Evolutionary conservation across 2,113 vertebrate genomes (phyloP).

Genomic region (Gallinago media): DNA sequence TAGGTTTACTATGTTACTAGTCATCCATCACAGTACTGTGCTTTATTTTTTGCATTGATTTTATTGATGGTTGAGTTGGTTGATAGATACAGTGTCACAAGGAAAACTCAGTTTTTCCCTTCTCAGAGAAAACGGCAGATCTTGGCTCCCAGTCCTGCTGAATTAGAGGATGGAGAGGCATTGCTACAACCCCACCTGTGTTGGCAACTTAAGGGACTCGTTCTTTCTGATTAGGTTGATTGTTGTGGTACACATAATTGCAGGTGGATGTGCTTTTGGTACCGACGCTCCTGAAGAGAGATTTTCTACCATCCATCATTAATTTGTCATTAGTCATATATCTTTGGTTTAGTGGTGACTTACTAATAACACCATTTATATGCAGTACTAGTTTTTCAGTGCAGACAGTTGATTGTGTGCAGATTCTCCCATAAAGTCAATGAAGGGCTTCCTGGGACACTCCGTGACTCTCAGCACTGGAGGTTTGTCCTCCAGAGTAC

Average conservation of each 20-base stretch:
- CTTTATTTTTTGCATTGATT: background rate
- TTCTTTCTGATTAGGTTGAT: background rate
- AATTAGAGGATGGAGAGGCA: background rate
- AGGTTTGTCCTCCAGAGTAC: background rate
- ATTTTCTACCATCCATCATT: background rate
- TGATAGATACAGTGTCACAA: background rate
- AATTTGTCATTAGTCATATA: background rate
- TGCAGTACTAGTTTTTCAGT: background rate
- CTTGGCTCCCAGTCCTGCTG: background rate
- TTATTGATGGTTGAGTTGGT: background rate
- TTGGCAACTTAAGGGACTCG: background rate
- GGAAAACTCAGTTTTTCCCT: background rate
- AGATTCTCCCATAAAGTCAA: background rate
- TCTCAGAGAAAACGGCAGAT: accelerated
- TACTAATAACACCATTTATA: background rate
- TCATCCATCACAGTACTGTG: background rate
- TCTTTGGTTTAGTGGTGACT: background rate
- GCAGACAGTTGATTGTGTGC: background rate
- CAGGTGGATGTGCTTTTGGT: background rate
- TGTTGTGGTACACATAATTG: background rate
- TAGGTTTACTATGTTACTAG: background rate
- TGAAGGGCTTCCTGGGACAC: background rate
- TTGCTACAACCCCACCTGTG: background rate
- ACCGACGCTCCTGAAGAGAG: background rate
- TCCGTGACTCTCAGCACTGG: background rate